Percentiles rank a stretch among this genome's conserved stretches.
Conservation (phyloP, 2,113 vertebrate genomes). For the Bambusicola thoracicus region DNA sequence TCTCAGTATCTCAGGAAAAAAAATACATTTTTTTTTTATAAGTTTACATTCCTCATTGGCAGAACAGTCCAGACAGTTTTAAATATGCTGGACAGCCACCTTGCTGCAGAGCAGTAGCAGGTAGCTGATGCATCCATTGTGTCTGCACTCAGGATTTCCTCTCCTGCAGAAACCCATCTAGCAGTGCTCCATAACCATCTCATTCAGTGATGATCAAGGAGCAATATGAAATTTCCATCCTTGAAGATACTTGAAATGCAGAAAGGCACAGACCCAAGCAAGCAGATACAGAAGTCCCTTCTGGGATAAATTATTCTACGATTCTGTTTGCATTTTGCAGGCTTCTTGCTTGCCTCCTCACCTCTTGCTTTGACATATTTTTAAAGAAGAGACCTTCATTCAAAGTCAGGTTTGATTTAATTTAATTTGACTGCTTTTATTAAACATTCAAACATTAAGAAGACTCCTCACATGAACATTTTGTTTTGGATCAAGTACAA, state of each 20-base stretch:
- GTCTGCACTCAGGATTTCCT: neutral
- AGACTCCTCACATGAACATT: neutral
- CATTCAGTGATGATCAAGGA: neutral
- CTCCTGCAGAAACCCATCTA: neutral
- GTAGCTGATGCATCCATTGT: neutral
- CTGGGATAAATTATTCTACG: neutral
- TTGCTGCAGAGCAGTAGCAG: neutral
- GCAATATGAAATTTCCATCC: neutral
- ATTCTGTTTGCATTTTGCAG: neutral
- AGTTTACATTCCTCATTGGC: neutral
- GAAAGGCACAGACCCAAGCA: neutral
- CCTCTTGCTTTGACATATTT: neutral
- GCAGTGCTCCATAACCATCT: neutral
- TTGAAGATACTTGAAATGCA: neutral
- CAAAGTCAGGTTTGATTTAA: neutral
- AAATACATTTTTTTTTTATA: too few relatives aligned
- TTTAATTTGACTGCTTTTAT: neutral
- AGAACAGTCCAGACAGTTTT: neutral
- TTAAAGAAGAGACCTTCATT: neutral
- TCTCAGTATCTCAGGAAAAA: neutral
- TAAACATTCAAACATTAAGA: neutral
- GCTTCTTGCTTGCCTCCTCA: neutral
- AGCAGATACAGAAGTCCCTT: neutral
- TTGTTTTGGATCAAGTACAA: constrained; percentile 7
- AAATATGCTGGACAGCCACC: rapidly evolving